phyloP scores from a whole-genome alignment of 2,113 vertebrate genomes.

The Porphyrio hochstetteri region DNA sequence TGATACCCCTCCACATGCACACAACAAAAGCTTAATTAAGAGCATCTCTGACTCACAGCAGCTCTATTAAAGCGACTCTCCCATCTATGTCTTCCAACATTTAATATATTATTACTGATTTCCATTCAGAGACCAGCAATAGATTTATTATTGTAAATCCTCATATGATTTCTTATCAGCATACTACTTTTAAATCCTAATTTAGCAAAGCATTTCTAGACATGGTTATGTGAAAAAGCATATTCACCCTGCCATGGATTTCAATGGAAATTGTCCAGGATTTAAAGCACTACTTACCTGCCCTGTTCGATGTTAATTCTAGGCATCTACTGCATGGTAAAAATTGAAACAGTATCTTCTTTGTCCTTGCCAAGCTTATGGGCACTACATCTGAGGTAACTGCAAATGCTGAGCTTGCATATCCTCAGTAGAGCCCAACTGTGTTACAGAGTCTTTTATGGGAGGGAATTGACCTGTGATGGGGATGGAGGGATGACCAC shows the following conservation, averaged over 20 bases:
- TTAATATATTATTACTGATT: slow-evolving; percentile 4
- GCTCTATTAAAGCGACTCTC: background rate
- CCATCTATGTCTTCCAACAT: background rate
- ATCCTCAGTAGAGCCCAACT: background rate
- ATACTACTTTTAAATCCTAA: background rate
- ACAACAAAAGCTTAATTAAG: slow-evolving; percentile 28
- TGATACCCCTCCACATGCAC: background rate
- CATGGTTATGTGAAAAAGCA: background rate
- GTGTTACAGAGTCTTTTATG: background rate
- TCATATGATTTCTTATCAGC: background rate
- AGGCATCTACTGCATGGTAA: background rate
- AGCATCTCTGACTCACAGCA: slow-evolving; percentile 34
- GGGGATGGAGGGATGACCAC: background rate
- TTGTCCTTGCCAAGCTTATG: background rate
- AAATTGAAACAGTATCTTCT: background rate
- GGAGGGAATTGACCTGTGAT: accelerated
- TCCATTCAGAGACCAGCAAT: background rate
- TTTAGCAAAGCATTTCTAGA: background rate
- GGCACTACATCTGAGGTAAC: background rate
- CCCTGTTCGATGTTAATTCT: background rate
- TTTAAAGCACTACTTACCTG: background rate
- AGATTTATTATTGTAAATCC: background rate
- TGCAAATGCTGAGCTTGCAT: background rate
- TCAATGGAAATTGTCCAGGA: background rate
- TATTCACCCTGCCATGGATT: background rate